phyloP scores from a whole-genome alignment of 2,113 vertebrate species.

The Chamaea fasciata region DNA sequence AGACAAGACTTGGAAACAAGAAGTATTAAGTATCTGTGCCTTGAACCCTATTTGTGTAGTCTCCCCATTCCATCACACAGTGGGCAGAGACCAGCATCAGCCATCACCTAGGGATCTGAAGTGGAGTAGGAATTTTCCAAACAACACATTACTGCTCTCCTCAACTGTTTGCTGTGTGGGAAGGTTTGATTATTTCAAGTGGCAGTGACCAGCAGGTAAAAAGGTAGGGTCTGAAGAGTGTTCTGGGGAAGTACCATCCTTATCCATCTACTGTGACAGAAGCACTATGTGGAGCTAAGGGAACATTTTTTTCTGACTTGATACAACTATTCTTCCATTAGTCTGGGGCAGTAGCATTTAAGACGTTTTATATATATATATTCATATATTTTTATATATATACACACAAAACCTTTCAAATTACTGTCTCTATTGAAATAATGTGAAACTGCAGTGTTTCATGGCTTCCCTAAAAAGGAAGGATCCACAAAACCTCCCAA shows the following conservation, averaged over 20 bases:
- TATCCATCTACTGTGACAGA: not conserved
- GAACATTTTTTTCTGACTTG: not conserved
- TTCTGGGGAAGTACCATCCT: not conserved
- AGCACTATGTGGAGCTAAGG: not conserved
- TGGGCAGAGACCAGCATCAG: not conserved
- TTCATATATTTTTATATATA: too few relatives aligned
- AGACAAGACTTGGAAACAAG: not conserved
- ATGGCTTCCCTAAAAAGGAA: not conserved
- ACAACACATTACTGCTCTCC: not conserved
- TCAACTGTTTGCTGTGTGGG: not conserved
- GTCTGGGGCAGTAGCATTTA: not conserved
- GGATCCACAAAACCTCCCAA: not conserved
- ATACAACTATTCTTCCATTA: not conserved
- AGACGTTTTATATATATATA: too few relatives aligned
- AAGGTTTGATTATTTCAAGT: not conserved
- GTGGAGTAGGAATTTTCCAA: not conserved
- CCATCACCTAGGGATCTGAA: not conserved
- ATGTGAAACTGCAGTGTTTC: not conserved
- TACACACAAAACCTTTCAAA: not conserved
- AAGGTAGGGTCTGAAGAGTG: not conserved
- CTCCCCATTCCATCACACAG: not conserved
- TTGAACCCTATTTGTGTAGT: not conserved
- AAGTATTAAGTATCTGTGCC: not conserved
- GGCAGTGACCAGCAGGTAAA: not conserved
- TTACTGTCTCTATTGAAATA: not conserved